Base-by-base conservation (phyloP, 2,888 invertebrate species). In the Polydrusus cervinus region DNA sequence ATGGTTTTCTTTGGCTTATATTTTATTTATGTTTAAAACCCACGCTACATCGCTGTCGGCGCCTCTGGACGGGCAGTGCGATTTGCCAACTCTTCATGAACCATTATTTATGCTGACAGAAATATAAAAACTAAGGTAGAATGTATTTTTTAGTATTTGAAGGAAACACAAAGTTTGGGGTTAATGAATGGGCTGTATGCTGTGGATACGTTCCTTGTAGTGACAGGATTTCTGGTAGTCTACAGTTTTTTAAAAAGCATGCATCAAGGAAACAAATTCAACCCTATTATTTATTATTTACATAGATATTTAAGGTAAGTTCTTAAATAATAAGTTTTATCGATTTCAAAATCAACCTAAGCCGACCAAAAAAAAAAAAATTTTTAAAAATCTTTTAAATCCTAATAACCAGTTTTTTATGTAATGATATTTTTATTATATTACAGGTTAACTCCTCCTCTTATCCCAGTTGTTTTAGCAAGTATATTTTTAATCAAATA, bases 381-480 rank as follows among this genome's bases (percentile, higher is more conserved):
- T n/a, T n/a, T n/a, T n/a, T n/a, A n/a, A n/a, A n/a, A n/a, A n/a
- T n/a, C n/a, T n/a, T n/a, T n/a, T n/a, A n/a, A n/a, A 9, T 1
- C 13, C 3, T n/a, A 13, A 43, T 43, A 43, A 43, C 3, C 34
- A 11, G 3, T 43, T n/a, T 43, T 3, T 5, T n/a, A 13, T n/a
- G 13, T 16, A 20, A 25, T n/a, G n/a, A n/a, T n/a, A n/a, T n/a
- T n/a, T n/a, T n/a, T n/a, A n/a, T n/a, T n/a, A n/a, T n/a, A n/a
- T n/a, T n/a, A n/a, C n/a, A 88, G 89, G 80, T 81, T 90, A 70
- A 89, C 89, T 0, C 90, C 90, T 9, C 85, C 88, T 0, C 86
- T 89, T 70, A 86, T 85, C 6, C 82, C 88, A 0, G 81, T 89
- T 25, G 80, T 90, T 47, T 82, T 87, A 0, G 80, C 89, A 14